Evolutionary conservation across 2,113 vertebrate species (phyloP), one percentile per base, ranked within the genome.

Genomic region (mouse (Mus musculus)): DNA sequence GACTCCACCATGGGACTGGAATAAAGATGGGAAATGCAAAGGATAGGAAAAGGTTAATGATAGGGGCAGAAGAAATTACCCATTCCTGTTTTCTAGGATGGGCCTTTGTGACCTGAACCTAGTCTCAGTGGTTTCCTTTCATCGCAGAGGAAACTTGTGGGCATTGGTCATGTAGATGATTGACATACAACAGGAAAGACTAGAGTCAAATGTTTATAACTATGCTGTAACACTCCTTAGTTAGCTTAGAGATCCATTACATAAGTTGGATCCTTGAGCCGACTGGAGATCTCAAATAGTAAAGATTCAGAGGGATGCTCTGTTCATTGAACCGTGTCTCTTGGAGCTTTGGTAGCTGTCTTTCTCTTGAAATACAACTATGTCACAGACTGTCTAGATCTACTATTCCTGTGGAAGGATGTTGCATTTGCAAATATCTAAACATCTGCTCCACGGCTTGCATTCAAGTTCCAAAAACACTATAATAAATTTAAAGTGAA

Each of bases 391-490:
- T 87, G 46, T 90, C n/a, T 84, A 46, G 11, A 61, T 86, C 91
- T 1, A 80, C 28, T 67, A 89, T 94, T 90, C 95, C 86, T 89
- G 86, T 63, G 54, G 28, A 96, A 97, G 73, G 82, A 33, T n/a
- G 49, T 77, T 86, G 6, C 39, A 88, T 88, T 85, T 90, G 80
- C 56, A 88, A 56, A 65, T 86, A 54, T 94, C 28, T 94, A 69
- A 87, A 65, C 33, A 93, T 86, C 63, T 65, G 36, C 2, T 73
- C 36, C 59, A 90, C 5, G 63, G 7, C 42, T 90, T 91, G 39
- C 19, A 92, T 95, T 75, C 91, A 96, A 95, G 80, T 10, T n/a
- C 75, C 13, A 69, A 30, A 90, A 96, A 96, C 73, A 63, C 1
- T 54, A 77, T 1, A 84, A 49, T 36, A 72, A 89, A 67, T 92